phyloP scores from a whole-genome alignment of 2,797 vertebrate genomes.

The Leptoclinus maculatus region DNA sequence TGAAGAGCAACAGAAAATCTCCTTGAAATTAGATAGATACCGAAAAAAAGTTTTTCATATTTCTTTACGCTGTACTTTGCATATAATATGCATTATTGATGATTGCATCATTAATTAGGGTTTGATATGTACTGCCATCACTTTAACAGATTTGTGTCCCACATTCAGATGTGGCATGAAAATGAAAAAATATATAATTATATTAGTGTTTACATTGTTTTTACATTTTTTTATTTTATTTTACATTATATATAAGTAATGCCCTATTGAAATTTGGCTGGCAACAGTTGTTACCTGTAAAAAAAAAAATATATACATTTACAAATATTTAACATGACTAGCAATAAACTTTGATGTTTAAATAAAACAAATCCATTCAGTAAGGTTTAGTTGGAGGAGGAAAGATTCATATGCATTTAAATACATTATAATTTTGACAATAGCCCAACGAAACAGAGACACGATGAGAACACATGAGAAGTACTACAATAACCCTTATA shows the following conservation, averaged over 20 bases:
- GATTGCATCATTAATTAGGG: not conserved
- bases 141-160: not conserved
- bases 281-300: not conserved
- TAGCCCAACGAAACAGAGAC: not conserved
- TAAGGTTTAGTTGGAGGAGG: not conserved
- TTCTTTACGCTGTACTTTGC: not conserved
- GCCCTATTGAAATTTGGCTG: not conserved
- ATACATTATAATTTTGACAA: not conserved
- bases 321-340: not conserved
- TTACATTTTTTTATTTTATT: not conserved
- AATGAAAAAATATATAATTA: not conserved
- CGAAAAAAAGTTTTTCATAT: not conserved
- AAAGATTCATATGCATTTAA: not conserved
- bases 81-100: not conserved
- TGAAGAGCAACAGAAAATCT: constrained; percentile 13
- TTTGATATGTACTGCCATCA: constrained; percentile 2
- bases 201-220: not conserved
- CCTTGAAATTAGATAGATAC: constrained; percentile 13
- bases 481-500: constrained; percentile 15
- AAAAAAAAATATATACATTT: not conserved
- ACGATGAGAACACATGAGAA: constrained; percentile 6
- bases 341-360: not conserved
- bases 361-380: not conserved
- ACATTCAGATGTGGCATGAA: not conserved
- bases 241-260: not conserved